Conservation (phyloP, 2,888 invertebrate species). For the Cryptocephalus moraei region DNA sequence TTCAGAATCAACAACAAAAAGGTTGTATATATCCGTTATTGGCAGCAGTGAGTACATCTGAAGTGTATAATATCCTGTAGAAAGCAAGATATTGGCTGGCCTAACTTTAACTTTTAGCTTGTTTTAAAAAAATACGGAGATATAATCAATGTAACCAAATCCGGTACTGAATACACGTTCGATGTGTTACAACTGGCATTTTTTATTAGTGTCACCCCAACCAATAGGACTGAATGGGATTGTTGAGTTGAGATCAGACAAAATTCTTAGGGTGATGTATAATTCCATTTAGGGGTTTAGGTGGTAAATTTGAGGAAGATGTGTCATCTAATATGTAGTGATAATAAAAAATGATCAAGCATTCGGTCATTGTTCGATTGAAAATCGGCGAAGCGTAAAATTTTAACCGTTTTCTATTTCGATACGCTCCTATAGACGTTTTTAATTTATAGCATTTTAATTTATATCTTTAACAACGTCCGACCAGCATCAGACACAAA, state of each 20-base stretch:
- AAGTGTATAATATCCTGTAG: too few relatives aligned
- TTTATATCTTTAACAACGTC: constrained; percentile 6
- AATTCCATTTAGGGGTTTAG: constrained; percentile 33
- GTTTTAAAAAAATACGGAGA: too few relatives aligned
- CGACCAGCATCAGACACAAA: background rate
- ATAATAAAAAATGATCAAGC: constrained; percentile 28
- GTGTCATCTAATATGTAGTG: constrained; percentile 23
- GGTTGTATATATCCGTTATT: too few relatives aligned
- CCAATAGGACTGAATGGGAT: constrained; percentile 26
- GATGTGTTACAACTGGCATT: constrained; percentile 29
- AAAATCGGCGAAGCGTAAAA: constrained; percentile 18
- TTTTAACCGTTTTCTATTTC: constrained; percentile 15
- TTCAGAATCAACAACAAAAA: too few relatives aligned
- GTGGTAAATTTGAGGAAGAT: constrained; percentile 31
- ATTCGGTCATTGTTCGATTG: constrained; percentile 19
- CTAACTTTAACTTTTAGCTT: too few relatives aligned
- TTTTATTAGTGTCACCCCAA: constrained; percentile 35
- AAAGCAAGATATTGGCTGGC: too few relatives aligned
- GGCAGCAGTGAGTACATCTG: too few relatives aligned
- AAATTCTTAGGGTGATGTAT: constrained; percentile 29
- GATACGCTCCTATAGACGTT: constrained; percentile 10
- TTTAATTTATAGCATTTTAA: constrained; percentile 13
- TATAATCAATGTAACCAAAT: background rate
- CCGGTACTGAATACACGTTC: background rate
- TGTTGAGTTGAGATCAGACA: constrained; percentile 25